phyloP scores from a whole-genome alignment of 2,888 invertebrate species.

The Tricholauxania praeusta region DNA sequence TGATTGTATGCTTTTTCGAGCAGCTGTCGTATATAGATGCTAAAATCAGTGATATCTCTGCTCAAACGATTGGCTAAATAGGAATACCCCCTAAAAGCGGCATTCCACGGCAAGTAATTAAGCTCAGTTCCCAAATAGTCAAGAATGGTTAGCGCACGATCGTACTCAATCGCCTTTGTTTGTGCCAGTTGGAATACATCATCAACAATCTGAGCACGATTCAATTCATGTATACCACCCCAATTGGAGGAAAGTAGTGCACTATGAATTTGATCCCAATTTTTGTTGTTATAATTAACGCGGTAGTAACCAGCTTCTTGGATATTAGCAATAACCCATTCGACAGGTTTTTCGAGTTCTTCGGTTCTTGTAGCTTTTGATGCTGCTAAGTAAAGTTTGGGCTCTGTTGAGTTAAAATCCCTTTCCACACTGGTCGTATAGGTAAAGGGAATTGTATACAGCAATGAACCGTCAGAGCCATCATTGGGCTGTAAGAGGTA shows the following conservation, averaged over 20 bases:
- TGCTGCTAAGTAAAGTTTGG: constrained; percentile 53
- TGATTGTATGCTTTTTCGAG: constrained; percentile 69
- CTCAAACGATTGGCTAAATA: constrained; percentile 64
- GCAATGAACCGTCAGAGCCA: constrained; percentile 47
- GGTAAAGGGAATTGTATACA: constrained; percentile 61
- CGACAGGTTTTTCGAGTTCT: constrained; percentile 5
- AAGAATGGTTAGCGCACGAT: constrained; percentile 74
- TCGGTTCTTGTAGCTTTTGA: fast-evolving
- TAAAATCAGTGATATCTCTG: constrained; percentile 53
- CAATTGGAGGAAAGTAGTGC: constrained; percentile 49
- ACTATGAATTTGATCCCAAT: constrained; percentile 70
- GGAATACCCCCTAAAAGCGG: constrained; percentile 71
- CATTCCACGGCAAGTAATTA: constrained; percentile 82
- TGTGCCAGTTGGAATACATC: constrained; percentile 84
- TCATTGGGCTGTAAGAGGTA: constrained; percentile 58
- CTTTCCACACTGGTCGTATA: constrained; percentile 55
- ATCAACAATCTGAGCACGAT: constrained; percentile 84
- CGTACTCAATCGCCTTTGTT: constrained; percentile 73
- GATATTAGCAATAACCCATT: constrained; percentile 63
- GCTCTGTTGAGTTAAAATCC: constrained; percentile 53
- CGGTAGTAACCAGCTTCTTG: constrained; percentile 70
- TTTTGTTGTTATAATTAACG: constrained; percentile 76
- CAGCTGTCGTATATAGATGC: constrained; percentile 68
- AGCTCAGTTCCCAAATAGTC: constrained; percentile 77
- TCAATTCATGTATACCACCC: constrained; percentile 73